Percentiles rank a stretch among this genome's conserved stretches.
These are phyloP conservation scores for Tokudaia muenninki DNA, from an alignment of 2,797 vertebrate species.

Conservation along the genomic window DNA sequence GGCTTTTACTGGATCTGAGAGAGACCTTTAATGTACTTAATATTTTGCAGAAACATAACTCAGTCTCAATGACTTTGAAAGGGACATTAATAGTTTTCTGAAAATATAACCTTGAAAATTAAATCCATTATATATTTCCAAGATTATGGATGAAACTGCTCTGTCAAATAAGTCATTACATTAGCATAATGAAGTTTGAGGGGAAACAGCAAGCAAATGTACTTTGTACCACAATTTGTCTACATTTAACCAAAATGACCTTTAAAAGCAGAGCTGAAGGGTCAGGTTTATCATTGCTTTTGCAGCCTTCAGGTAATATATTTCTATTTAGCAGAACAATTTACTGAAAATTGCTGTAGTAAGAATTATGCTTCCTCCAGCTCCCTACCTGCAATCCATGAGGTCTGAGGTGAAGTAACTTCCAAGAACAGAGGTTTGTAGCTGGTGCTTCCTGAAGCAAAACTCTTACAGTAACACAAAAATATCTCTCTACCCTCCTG, in stretches of 20 bases:
- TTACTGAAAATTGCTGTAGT: conserved; percentile 83
- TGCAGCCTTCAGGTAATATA: conserved; percentile 83
- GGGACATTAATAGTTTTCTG: conserved; percentile 80
- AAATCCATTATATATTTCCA: conserved; percentile 82
- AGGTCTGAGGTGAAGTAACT: background rate
- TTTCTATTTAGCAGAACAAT: conserved; percentile 85
- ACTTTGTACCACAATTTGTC: conserved; percentile 77
- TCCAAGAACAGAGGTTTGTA: conserved; percentile 57
- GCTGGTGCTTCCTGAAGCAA: conserved; percentile 54
- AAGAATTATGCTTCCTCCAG: conserved; percentile 75
- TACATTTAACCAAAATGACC: conserved; percentile 84
- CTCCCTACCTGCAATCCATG: conserved; percentile 19
- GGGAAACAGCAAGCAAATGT: conserved; percentile 73
- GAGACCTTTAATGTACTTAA: conserved; percentile 73
- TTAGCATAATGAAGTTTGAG: conserved; percentile 76
- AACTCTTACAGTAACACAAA: background rate
- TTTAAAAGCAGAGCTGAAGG: conserved; percentile 82
- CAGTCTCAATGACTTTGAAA: conserved; percentile 80
- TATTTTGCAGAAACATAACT: conserved; percentile 81
- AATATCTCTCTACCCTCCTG: conserved; percentile 4
- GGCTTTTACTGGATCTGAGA: conserved; percentile 70
- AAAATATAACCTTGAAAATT: conserved; percentile 81
- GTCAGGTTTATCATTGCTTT: conserved; percentile 82
- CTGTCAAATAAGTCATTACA: conserved; percentile 80
- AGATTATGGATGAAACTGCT: conserved; percentile 76